phyloP scores from a whole-genome alignment of 2,113 vertebrate genomes.

The Chroicocephalus ridibundus region DNA sequence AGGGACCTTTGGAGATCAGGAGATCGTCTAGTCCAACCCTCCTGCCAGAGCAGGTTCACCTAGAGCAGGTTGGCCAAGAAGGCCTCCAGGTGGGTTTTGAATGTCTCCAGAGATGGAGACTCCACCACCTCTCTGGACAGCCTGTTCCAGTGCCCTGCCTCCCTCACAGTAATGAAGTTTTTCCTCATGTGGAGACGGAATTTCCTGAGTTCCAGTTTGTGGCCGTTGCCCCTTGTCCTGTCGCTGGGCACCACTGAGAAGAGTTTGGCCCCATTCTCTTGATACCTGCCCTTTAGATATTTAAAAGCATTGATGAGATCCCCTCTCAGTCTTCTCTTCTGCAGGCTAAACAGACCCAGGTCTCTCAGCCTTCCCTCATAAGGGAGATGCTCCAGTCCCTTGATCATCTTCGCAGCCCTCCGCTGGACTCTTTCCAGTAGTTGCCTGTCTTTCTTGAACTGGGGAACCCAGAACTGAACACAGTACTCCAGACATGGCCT shows the following conservation, averaged over 20 bases:
- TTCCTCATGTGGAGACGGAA: not conserved
- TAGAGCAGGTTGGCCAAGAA: not conserved
- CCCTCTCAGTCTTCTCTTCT: not conserved
- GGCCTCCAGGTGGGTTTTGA: not conserved
- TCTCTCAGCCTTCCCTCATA: not conserved
- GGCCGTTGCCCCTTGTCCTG: not conserved
- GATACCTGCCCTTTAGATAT: not conserved
- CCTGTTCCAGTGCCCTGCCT: not conserved
- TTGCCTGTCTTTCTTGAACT: not conserved
- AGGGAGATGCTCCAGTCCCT: not conserved
- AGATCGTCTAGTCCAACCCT: not conserved
- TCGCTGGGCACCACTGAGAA: not conserved
- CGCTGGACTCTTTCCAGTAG: not conserved
- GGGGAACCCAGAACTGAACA: not conserved
- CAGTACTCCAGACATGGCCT: not conserved
- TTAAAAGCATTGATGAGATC: not conserved
- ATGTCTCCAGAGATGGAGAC: not conserved
- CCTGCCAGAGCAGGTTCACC: not conserved
- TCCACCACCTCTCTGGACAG: not conserved
- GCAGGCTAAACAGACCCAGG: not conserved
- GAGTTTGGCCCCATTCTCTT: not conserved
- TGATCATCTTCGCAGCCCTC: not conserved
- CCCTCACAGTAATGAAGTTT: not conserved
- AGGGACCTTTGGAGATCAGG: not conserved
- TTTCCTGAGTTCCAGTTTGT: not conserved